Conservation (phyloP, 1,140 invertebrate species). For the Scylla paramamosain region DNA sequence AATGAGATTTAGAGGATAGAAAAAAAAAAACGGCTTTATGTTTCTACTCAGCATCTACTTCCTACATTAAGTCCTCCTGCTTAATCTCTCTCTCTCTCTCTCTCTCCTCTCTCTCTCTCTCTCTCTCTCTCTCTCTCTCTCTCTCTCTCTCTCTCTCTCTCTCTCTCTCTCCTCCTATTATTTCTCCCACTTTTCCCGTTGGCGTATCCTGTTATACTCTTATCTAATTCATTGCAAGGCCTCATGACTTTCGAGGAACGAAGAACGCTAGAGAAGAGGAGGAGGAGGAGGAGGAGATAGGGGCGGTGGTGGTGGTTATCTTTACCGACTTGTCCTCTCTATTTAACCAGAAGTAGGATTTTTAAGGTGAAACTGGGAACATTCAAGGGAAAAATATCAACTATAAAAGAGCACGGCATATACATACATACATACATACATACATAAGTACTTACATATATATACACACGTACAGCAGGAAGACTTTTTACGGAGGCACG, state of each 20-base stretch:
- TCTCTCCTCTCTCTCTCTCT: neutral
- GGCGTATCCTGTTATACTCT: neutral
- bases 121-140: constrained; percentile 1
- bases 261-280: no score
- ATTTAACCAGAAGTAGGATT: neutral
- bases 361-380: neutral
- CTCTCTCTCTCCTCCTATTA: neutral
- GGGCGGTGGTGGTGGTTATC: neutral
- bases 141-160: neutral
- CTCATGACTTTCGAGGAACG: no score
- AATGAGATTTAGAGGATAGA: neutral
- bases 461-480: no score
- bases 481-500: no score
- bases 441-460: no score
- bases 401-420: no score
- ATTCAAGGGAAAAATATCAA: neutral
- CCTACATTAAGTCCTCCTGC: neutral
- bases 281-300: no score
- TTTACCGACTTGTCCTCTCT: neutral
- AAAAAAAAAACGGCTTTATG: neutral
- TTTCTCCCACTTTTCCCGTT: neutral
- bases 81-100: neutral
- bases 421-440: no score
- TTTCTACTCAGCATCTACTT: neutral
- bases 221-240: no score